These are phyloP conservation scores for Muntiacus reevesi DNA, from an alignment of 2,113 vertebrate species.

Conservation along the genomic window DNA sequence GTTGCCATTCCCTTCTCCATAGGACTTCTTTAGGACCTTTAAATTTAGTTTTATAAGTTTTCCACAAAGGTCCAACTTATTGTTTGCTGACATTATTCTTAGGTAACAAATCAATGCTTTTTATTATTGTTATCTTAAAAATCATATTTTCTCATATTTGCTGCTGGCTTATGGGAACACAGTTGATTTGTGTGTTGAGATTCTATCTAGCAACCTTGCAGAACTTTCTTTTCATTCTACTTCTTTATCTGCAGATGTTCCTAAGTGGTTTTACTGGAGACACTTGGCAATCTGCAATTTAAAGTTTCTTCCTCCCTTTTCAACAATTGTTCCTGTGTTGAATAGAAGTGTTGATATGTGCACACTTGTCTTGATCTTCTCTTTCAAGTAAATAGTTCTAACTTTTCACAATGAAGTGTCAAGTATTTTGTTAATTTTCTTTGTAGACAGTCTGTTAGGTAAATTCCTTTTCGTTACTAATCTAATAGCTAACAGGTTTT, in stretches of 20 bases:
- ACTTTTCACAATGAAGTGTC: background rate
- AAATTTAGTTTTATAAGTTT: background rate
- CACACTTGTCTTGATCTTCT: background rate
- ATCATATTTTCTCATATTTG: background rate
- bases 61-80: background rate
- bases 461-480: background rate
- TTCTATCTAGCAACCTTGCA: background rate
- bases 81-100: slow-evolving; percentile 5
- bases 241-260: background rate
- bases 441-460: background rate
- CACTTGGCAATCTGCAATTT: background rate
- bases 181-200: background rate
- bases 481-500: background rate
- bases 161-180: background rate
- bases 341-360: background rate
- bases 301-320: background rate
- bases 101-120: background rate
- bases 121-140: background rate
- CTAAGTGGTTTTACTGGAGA: slow-evolving; percentile 8
- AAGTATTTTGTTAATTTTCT: background rate
- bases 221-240: background rate
- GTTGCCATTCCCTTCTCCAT: background rate
- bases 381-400: background rate
- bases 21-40: background rate
- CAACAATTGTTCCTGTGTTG: background rate